Percentiles rank a stretch among this genome's conserved stretches.
Evolutionary conservation across 2,113 vertebrate species (phyloP).

Genomic region (Gorilla gorilla): DNA sequence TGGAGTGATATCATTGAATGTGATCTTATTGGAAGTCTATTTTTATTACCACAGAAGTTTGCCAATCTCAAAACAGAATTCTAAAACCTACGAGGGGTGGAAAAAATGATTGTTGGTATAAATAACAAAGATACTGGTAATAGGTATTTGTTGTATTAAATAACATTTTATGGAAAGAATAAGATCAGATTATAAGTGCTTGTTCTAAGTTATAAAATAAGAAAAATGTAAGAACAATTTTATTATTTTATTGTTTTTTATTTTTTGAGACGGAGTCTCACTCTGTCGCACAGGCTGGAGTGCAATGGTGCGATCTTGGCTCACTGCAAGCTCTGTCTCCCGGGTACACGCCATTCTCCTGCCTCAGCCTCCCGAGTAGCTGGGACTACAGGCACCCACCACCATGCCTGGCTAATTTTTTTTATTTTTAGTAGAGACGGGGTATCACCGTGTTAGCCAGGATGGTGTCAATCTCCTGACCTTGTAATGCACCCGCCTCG

Average conservation of each 20-base stretch:
- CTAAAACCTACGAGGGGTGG: constrained; percentile 74
- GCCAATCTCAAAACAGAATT: constrained; percentile 88
- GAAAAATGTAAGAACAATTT: neutral
- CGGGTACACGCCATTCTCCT: too few relatives aligned
- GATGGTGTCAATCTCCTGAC: too few relatives aligned
- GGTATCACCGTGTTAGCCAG: too few relatives aligned
- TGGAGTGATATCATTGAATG: constrained; percentile 90
- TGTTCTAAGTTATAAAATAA: constrained; percentile 36
- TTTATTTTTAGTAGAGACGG: too few relatives aligned
- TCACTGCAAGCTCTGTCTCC: too few relatives aligned
- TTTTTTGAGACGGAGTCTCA: too few relatives aligned
- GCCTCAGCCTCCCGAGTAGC: too few relatives aligned
- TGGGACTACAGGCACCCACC: too few relatives aligned
- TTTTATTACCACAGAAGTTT: constrained; percentile 89
- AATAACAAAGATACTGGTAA: constrained; percentile 31
- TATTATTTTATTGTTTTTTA: neutral
- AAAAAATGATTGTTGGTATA: constrained; percentile 51
- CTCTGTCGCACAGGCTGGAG: too few relatives aligned
- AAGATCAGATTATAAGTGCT: neutral
- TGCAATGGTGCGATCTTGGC: too few relatives aligned
- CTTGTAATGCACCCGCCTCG: too few relatives aligned
- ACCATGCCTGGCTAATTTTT: too few relatives aligned
- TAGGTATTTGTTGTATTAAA: constrained; percentile 42
- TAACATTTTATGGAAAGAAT: constrained; percentile 33
- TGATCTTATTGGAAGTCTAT: constrained; percentile 92